These are phyloP conservation scores for Dreissena polymorpha DNA, from an alignment of 1,140 invertebrate species.

Conservation along the genomic window DNA sequence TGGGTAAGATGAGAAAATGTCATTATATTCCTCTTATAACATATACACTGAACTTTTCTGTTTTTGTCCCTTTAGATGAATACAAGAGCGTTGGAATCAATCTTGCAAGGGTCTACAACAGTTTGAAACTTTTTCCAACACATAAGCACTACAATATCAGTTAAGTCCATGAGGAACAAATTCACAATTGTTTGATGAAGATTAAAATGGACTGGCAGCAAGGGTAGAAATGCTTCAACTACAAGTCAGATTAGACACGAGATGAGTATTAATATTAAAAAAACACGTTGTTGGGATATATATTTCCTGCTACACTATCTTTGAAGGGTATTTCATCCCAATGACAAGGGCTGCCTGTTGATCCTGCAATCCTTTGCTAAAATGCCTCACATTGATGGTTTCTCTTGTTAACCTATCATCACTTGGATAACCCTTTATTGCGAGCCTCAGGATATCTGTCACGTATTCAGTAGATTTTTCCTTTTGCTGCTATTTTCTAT, in stretches of 20 bases:
- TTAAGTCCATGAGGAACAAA: no score
- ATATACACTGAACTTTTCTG: neutral
- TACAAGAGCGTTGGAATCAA: conserved; percentile 4
- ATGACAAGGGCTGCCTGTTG: neutral
- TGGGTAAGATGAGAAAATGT: neutral
- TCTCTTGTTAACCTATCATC: neutral
- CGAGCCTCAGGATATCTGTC: neutral
- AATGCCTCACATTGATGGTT: no score
- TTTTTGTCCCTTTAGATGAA: neutral
- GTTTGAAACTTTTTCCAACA: no score
- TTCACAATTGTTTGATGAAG: no score
- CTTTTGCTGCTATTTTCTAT: neutral
- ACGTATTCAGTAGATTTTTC: conserved; percentile 16
- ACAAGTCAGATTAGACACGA: no score
- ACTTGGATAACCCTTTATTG: neutral
- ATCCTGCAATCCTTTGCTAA: neutral
- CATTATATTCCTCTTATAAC: neutral
- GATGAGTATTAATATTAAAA: no score
- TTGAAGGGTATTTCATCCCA: conserved; percentile 32
- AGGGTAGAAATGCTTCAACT: no score
- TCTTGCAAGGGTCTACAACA: conserved; percentile 6
- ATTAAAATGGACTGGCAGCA: no score
- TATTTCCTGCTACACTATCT: neutral
- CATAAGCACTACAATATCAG: no score
- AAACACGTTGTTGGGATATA: neutral